Conservation (phyloP, 2,113 vertebrate genomes). For the Synchiropus splendidus region DNA sequence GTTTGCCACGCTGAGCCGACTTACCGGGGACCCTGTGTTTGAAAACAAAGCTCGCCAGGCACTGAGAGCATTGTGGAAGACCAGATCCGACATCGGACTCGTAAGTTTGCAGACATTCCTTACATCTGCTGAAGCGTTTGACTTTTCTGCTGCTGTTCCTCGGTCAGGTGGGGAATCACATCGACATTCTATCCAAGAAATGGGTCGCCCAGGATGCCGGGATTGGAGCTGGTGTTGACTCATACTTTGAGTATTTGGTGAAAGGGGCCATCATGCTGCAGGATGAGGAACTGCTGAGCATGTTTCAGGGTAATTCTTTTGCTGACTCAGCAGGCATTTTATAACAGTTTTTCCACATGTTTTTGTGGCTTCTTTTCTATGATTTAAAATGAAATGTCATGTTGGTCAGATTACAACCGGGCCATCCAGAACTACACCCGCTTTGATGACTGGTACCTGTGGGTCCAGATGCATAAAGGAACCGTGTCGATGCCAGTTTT, state of each 20-base stretch:
- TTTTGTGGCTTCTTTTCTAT: too few relatives aligned
- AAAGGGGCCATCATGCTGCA: constrained; percentile 94
- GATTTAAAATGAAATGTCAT: too few relatives aligned
- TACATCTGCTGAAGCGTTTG: not conserved
- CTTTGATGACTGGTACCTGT: constrained; percentile 98
- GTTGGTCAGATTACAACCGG: constrained; percentile 77
- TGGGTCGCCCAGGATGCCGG: constrained; percentile 97
- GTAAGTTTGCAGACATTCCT: constrained; percentile 50
- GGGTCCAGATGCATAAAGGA: constrained; percentile 99
- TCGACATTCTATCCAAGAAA: constrained; percentile 86
- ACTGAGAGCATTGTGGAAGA: constrained; percentile 82
- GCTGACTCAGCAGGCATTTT: too few relatives aligned
- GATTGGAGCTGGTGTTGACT: constrained; percentile 92
- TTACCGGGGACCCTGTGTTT: constrained; percentile 83
- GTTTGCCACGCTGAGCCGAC: constrained; percentile 85
- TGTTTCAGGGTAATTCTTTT: constrained; percentile 77
- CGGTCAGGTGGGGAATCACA: constrained; percentile 91
- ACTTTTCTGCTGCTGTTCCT: not conserved
- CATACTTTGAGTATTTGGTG: constrained; percentile 95
- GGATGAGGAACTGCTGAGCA: constrained; percentile 83
- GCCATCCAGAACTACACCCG: constrained; percentile 93
- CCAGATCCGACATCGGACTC: constrained; percentile 89
- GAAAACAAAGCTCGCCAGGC: constrained; percentile 79
- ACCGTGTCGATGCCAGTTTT: constrained; percentile 97
- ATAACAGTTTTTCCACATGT: too few relatives aligned